These are phyloP conservation scores for Hirundo rustica DNA, from an alignment of 2,797 vertebrate species.

Conservation along the genomic window DNA sequence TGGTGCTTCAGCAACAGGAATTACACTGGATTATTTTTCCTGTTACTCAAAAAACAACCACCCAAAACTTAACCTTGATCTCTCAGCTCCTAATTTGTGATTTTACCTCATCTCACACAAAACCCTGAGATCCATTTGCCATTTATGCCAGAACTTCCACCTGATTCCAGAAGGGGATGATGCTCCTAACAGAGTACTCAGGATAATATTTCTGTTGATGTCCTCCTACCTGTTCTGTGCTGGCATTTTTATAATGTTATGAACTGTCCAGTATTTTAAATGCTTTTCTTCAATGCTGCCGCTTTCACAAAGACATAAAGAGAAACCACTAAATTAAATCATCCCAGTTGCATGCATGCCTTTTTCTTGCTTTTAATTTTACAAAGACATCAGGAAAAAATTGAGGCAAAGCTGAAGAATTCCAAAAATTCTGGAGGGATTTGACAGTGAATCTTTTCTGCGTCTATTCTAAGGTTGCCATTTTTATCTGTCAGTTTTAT, in stretches of 20 bases:
- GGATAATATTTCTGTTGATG: background rate
- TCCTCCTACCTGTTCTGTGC: background rate
- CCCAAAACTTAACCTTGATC: background rate
- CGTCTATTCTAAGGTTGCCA: background rate
- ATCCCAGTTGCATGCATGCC: background rate
- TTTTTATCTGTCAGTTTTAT: background rate
- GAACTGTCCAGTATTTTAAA: background rate
- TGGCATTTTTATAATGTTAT: background rate
- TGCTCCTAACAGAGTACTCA: background rate
- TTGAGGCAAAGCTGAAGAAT: background rate
- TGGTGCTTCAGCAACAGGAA: background rate
- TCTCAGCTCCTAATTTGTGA: background rate
- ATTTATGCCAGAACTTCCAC: background rate
- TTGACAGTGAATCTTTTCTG: background rate
- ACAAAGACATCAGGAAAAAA: background rate
- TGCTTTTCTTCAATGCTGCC: background rate
- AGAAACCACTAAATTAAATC: background rate
- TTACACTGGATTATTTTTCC: background rate
- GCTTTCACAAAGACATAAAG: background rate
- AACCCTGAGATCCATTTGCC: background rate
- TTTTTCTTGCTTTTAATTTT: background rate
- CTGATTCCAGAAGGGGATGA: background rate
- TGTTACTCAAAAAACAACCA: background rate
- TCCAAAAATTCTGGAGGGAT: background rate
- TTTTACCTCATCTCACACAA: background rate